These are phyloP conservation scores for Caretta caretta DNA, from an alignment of 2,113 vertebrate species.

Conservation along the genomic window DNA sequence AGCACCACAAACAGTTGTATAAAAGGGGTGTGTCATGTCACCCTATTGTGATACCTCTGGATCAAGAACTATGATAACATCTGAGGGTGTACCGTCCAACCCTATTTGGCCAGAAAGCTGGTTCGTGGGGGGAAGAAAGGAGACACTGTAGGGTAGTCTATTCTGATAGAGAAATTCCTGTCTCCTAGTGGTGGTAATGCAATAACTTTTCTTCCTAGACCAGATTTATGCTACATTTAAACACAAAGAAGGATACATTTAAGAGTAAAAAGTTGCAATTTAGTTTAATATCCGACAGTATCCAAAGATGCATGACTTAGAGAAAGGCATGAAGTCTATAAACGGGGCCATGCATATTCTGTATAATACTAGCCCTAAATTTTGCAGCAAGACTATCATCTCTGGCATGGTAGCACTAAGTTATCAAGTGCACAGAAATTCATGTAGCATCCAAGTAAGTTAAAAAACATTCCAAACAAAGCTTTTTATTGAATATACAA, in stretches of 20 bases:
- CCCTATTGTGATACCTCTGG: neutral
- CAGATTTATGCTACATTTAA: neutral
- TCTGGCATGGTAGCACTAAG: neutral
- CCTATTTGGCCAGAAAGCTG: neutral
- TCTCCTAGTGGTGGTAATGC: neutral
- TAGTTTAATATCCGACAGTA: neutral
- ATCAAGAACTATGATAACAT: neutral
- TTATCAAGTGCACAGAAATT: neutral
- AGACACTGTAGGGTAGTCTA: fast-evolving
- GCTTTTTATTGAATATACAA: neutral
- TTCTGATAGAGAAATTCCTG: neutral
- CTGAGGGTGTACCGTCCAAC: neutral
- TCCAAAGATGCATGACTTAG: neutral
- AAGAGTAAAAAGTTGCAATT: neutral
- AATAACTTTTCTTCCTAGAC: neutral
- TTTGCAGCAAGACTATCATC: neutral
- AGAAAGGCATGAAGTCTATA: neutral
- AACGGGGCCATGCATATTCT: neutral
- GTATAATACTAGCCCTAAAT: neutral
- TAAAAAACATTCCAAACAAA: neutral
- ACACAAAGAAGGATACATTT: neutral
- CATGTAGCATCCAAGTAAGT: neutral
- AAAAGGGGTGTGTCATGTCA: neutral
- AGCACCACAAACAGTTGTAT: neutral
- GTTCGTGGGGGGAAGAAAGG: neutral